Conservation (phyloP, 2,888 invertebrate genomes). For the Celastrina argiolus region DNA sequence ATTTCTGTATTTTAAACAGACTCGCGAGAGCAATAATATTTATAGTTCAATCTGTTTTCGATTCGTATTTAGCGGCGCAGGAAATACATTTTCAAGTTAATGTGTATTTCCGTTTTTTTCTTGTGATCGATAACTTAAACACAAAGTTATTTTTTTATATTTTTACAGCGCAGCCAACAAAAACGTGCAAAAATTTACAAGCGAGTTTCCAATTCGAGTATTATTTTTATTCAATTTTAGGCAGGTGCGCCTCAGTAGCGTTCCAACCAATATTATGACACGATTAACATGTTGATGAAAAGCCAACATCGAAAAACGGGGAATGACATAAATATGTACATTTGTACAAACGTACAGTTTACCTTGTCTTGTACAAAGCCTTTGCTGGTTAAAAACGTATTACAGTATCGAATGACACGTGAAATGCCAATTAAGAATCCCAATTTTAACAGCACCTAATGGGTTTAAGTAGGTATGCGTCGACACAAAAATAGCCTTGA, state of each 20-base stretch:
- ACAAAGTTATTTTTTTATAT: not conserved
- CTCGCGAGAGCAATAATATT: not conserved
- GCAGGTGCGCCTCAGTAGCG: conserved; percentile 61
- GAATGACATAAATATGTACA: conserved; percentile 30
- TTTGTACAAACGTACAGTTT: conserved; percentile 14
- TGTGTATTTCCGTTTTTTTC: not conserved
- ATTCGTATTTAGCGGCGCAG: not conserved
- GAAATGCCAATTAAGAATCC: too few relatives aligned
- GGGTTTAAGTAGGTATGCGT: too few relatives aligned
- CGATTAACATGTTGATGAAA: conserved; percentile 77
- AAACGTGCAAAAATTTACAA: conserved; percentile 47
- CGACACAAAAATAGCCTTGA: not conserved
- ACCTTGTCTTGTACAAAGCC: not conserved
- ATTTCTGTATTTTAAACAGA: conserved; percentile 8
- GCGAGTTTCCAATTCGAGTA: conserved; percentile 56
- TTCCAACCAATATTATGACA: conserved; percentile 70
- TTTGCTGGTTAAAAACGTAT: not conserved
- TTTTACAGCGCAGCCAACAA: not conserved
- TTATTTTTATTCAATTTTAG: conserved; percentile 77
- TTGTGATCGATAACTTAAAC: too few relatives aligned
- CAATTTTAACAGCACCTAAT: too few relatives aligned
- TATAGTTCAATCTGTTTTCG: not conserved
- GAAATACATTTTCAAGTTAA: not conserved
- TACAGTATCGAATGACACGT: not conserved
- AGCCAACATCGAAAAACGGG: conserved; percentile 55